Evolutionary conservation across 2,113 vertebrate genomes (phyloP).

Genomic region (Petrocephalus zakoni): DNA sequence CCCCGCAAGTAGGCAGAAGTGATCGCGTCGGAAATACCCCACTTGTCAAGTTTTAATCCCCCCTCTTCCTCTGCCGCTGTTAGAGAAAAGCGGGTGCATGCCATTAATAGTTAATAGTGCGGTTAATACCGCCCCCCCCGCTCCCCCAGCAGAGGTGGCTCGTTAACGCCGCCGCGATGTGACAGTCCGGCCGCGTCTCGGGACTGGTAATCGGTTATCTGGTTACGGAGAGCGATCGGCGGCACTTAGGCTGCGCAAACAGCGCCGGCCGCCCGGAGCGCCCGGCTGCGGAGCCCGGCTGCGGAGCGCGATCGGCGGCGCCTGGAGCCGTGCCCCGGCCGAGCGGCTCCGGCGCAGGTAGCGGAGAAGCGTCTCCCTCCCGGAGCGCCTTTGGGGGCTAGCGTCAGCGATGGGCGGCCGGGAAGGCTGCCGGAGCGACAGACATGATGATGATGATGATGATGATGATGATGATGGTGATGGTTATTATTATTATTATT

Average conservation of each 20-base stretch:
- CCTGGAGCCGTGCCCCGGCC: too few relatives aligned
- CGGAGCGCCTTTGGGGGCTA: not conserved
- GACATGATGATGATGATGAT: not conserved
- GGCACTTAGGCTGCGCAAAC: not conserved
- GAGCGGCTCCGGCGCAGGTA: not conserved
- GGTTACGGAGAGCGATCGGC: not conserved
- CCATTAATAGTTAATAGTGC: not conserved
- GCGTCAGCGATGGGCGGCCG: not conserved
- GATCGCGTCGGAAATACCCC: not conserved
- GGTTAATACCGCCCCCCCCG: not conserved
- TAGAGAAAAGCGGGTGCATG: not conserved
- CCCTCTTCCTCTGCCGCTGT: not conserved
- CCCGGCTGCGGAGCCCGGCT: too few relatives aligned
- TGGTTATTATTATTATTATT: too few relatives aligned
- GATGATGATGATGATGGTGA: not conserved
- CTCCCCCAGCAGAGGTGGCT: not conserved
- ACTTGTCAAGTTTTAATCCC: not conserved
- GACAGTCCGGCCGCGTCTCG: not conserved
- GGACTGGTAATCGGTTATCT: not conserved
- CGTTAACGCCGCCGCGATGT: not conserved
- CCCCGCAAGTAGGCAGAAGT: slow-evolving; percentile 21
- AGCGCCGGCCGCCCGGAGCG: not conserved
- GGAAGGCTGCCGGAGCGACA: not conserved
- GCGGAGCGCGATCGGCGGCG: too few relatives aligned
- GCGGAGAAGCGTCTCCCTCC: not conserved